Percentiles rank a stretch among this genome's conserved stretches.
Conservation (phyloP, 2,797 vertebrate species). For the Apogon talboti region DNA sequence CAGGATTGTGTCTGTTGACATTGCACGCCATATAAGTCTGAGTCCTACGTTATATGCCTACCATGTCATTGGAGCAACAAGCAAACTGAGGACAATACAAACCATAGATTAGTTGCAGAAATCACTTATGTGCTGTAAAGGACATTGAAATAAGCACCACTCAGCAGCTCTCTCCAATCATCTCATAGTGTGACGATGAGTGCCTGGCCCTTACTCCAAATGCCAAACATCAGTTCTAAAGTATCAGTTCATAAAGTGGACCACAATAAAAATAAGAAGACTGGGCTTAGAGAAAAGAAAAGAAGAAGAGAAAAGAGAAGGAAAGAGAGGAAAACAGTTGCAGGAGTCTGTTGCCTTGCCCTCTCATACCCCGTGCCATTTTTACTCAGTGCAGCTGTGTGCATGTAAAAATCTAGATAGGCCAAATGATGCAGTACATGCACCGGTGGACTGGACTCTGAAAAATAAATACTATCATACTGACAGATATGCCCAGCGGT, state of each 20-base stretch:
- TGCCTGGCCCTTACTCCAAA: constrained; percentile 33
- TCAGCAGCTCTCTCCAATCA: constrained; percentile 38
- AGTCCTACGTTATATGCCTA: constrained; percentile 23
- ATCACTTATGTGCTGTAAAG: constrained; percentile 66
- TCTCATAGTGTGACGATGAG: constrained; percentile 37
- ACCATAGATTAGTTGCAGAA: constrained; percentile 78
- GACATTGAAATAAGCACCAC: constrained; percentile 70
- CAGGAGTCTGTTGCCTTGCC: constrained; percentile 7
- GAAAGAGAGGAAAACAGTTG: not conserved
- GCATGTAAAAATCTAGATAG: constrained; percentile 16
- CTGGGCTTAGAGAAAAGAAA: not conserved
- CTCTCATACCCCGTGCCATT: not conserved
- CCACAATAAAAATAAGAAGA: constrained; percentile 2
- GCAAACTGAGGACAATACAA: constrained; percentile 66
- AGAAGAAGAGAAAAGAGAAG: not conserved
- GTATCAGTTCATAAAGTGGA: constrained; percentile 28
- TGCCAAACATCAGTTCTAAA: constrained; percentile 43
- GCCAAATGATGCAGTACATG: constrained; percentile 9
- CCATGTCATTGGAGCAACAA: constrained; percentile 48
- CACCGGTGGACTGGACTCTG: constrained; percentile 23
- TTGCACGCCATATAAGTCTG: constrained; percentile 16
- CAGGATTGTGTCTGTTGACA: constrained; percentile 16
- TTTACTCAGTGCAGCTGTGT: constrained; percentile 10
- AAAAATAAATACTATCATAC: constrained; percentile 45
- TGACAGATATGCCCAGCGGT: constrained; percentile 68